Conservation (phyloP, 1,140 invertebrate species). For the Rhopalosiphum maidis region DNA sequence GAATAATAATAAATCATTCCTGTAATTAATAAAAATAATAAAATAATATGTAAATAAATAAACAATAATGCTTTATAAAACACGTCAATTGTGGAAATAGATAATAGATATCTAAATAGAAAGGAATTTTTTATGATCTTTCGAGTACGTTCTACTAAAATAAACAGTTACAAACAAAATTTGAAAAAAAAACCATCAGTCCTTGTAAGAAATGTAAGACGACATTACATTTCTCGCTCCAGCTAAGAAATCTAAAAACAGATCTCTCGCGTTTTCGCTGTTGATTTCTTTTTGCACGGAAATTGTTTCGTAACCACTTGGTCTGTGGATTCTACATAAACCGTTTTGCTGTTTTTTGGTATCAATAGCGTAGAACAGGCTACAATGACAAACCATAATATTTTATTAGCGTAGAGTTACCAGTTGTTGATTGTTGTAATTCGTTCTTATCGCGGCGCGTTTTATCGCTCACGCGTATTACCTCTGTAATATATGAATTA, state of each 20-base stretch:
- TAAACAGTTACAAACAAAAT: neutral
- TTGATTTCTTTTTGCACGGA: constrained; percentile 5
- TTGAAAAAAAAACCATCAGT: neutral
- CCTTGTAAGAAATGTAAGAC: neutral
- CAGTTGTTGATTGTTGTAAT: neutral
- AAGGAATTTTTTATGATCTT: neutral
- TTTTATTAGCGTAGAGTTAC: neutral
- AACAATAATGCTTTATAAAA: neutral
- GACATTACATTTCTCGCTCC: neutral
- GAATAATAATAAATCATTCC: neutral
- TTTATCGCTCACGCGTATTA: no score
- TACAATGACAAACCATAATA: neutral
- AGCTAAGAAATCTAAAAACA: constrained; percentile 4
- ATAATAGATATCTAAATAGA: neutral
- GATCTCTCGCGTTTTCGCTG: neutral
- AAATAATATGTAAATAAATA: no score
- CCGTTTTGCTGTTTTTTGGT: neutral
- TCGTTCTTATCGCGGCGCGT: neutral
- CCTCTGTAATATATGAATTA: neutral
- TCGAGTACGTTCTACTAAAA: neutral
- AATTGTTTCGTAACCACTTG: neutral
- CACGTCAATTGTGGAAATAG: neutral
- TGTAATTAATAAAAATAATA: neutral
- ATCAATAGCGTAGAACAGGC: neutral
- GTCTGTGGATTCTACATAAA: neutral